phyloP scores from a whole-genome alignment of 2,888 invertebrate species.

The Beris chalybata region DNA sequence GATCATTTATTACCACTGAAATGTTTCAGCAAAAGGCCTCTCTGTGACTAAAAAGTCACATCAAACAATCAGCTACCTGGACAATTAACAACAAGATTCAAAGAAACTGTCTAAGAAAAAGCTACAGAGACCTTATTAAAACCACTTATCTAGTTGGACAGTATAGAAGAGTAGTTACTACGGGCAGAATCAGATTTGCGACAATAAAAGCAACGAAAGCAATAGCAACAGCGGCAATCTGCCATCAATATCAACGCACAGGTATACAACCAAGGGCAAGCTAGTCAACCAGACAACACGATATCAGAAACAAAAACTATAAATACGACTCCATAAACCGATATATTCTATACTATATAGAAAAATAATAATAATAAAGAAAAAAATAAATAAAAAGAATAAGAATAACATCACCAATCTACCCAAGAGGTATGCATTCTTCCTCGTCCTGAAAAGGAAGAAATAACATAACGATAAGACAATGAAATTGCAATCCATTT shows the following conservation, averaged over 20 bases:
- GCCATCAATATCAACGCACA: neutral
- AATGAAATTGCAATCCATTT: slow-evolving; percentile 37
- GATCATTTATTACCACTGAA: slow-evolving; percentile 28
- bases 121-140: slow-evolving; percentile 27
- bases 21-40: slow-evolving; percentile 14
- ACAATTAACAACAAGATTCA: slow-evolving; percentile 32
- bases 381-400: too few species aligned
- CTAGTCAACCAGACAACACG: too few species aligned
- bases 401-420: too few species aligned
- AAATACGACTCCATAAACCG: too few species aligned
- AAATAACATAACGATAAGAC: slow-evolving; percentile 35
- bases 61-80: slow-evolving; percentile 32
- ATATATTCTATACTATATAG: too few species aligned
- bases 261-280: too few species aligned
- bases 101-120: slow-evolving; percentile 32
- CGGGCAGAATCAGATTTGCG: slow-evolving; percentile 2
- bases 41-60: slow-evolving; percentile 25
- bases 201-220: slow-evolving; percentile 1
- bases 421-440: slow-evolving; percentile 15
- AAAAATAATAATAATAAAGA: too few species aligned
- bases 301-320: too few species aligned
- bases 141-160: slow-evolving; percentile 31
- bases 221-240: slow-evolving; percentile 10
- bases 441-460: slow-evolving; percentile 37
- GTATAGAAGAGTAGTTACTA: slow-evolving; percentile 11